A percentile compares a stretch with the other conserved stretches of the same genome.
Conservation (phyloP, 2,797 vertebrate genomes). For the Lepidocolaptes lacrymiger region DNA sequence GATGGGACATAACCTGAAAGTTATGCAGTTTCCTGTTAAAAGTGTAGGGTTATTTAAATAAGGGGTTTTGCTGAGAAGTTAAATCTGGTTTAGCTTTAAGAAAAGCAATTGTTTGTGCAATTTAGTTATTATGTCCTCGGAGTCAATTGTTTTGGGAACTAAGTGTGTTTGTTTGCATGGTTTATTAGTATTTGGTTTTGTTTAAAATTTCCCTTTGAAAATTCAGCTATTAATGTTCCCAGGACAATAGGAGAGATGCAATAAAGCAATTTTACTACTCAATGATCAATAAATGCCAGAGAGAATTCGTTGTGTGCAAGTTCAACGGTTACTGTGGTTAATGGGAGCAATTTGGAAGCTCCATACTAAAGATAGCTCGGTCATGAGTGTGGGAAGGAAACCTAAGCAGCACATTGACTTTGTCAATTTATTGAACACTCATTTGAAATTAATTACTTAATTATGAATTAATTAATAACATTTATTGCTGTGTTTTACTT, state of each 20-base stretch:
- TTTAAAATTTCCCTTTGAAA: not conserved
- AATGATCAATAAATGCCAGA: not conserved
- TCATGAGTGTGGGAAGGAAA: not conserved
- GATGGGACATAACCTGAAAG: not conserved
- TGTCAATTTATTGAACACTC: not conserved
- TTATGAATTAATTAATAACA: not conserved
- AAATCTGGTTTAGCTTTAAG: not conserved
- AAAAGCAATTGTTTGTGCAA: not conserved
- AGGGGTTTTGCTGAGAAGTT: not conserved
- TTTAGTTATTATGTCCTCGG: not conserved
- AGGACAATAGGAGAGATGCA: not conserved
- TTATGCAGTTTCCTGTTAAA: not conserved
- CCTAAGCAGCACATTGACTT: not conserved
- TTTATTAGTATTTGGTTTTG: not conserved
- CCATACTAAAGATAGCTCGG: not conserved
- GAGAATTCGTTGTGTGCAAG: not conserved
- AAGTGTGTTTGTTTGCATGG: not conserved
- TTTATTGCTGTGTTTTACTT: constrained; percentile 48
- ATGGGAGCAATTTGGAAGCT: not conserved
- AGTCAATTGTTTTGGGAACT: not conserved
- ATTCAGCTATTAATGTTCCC: not conserved
- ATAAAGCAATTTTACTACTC: not conserved
- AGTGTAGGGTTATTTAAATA: not conserved
- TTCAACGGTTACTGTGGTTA: not conserved
- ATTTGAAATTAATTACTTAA: not conserved